Conservation (phyloP, 2,797 vertebrate genomes). For the Darevskia mixta region DNA sequence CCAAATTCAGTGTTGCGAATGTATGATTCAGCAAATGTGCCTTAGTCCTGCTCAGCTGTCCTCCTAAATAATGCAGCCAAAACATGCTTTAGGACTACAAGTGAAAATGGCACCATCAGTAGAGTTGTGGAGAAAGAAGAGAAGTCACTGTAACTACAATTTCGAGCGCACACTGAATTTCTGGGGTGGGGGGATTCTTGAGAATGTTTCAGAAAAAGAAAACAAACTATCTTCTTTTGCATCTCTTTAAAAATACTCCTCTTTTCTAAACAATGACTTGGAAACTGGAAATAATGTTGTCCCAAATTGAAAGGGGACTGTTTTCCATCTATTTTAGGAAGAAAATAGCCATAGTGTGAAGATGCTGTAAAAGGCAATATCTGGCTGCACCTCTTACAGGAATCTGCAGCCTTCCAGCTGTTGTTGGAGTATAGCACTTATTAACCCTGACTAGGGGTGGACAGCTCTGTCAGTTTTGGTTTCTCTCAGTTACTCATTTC, state of each 20-base stretch:
- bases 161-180: constrained; percentile 8
- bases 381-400: not conserved
- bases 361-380: not conserved
- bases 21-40: constrained; percentile 46
- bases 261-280: not conserved
- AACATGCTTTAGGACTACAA: not conserved
- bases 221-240: not conserved
- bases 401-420: no score
- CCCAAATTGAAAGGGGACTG: not conserved
- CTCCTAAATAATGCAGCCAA: not conserved
- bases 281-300: not conserved
- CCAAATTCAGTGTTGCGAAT: constrained; percentile 27
- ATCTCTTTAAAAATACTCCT: not conserved
- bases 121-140: not conserved
- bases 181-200: not conserved
- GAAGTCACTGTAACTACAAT: constrained; percentile 2
- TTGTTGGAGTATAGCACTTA: no score
- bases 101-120: constrained; percentile 33
- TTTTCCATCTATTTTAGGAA: not conserved
- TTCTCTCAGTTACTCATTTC: no score
- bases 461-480: no score
- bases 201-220: not conserved
- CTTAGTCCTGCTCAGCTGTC: not conserved
- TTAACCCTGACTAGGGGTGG: no score
- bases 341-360: not conserved